Conservation (phyloP, 2,888 invertebrate species). For the Melanophora roralis region DNA sequence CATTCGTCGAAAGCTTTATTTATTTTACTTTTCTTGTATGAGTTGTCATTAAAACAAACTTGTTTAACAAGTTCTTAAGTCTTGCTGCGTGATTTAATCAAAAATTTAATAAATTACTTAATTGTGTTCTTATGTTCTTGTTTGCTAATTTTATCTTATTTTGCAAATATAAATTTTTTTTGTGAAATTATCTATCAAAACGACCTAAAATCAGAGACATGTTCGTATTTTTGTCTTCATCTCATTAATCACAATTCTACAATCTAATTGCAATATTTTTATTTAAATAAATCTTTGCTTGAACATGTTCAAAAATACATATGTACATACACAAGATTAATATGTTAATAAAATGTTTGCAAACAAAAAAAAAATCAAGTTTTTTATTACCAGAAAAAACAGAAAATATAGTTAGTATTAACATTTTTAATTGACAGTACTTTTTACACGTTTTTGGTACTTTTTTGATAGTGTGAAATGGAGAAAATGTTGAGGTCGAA, state of each 20-base stretch:
- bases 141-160: neutral
- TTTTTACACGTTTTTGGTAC: too few species aligned
- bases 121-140: neutral
- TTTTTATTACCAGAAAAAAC: too few species aligned
- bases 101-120: conserved; percentile 14
- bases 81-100: conserved; percentile 9
- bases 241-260: conserved; percentile 6
- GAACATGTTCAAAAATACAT: conserved; percentile 5
- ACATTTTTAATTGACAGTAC: too few species aligned
- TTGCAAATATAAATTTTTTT: conserved; percentile 4
- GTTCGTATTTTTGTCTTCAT: conserved; percentile 7
- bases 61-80: conserved; percentile 5
- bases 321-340: neutral
- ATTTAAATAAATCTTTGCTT: conserved; percentile 21
- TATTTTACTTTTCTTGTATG: neutral
- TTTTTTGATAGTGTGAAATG: too few species aligned
- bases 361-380: neutral
- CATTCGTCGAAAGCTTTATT: neutral
- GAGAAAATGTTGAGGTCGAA: too few species aligned
- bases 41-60: conserved; percentile 10
- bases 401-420: neutral
- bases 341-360: neutral
- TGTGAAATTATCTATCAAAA: conserved; percentile 12
- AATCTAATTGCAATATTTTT: conserved; percentile 32
- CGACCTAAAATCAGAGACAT: conserved; percentile 15